Conservation (phyloP, 2,797 vertebrate genomes). For the Sparus aurata region DNA sequence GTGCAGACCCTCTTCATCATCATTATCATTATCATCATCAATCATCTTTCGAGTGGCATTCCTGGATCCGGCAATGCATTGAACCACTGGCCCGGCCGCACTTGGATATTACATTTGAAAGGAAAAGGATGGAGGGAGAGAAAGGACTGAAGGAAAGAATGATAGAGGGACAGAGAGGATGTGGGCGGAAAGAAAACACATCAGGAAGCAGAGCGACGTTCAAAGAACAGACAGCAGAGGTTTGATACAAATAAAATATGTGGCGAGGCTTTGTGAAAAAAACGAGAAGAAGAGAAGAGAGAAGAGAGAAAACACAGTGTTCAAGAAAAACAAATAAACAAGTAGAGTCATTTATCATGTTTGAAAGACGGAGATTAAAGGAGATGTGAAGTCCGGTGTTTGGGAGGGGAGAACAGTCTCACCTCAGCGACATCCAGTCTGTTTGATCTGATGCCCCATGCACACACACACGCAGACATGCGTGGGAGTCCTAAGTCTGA, state of each 20-base stretch:
- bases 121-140: conserved; percentile 31
- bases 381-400: conserved; percentile 58
- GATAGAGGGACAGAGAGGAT: conserved; percentile 14
- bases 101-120: conserved; percentile 56
- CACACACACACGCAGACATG: conserved; percentile 32
- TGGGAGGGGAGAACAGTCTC: conserved; percentile 70
- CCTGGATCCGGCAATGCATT: conserved; percentile 34
- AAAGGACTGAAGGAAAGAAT: conserved; percentile 19
- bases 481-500: conserved; percentile 55
- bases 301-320: not conserved
- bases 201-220: not conserved
- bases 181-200: conserved; percentile 10
- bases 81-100: conserved; percentile 59
- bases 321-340: conserved; percentile 45
- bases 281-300: too few species aligned
- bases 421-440: conserved; percentile 38
- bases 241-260: not conserved
- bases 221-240: not conserved
- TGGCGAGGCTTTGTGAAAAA: not conserved
- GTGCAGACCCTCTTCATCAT: conserved; percentile 76
- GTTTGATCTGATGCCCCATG: conserved; percentile 38
- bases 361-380: conserved; percentile 67
- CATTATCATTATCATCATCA: conserved; percentile 82
- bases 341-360: conserved; percentile 68
- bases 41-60: conserved; percentile 70